phyloP scores from a whole-genome alignment of 2,113 vertebrate genomes.

The Oreochromis aureus region DNA sequence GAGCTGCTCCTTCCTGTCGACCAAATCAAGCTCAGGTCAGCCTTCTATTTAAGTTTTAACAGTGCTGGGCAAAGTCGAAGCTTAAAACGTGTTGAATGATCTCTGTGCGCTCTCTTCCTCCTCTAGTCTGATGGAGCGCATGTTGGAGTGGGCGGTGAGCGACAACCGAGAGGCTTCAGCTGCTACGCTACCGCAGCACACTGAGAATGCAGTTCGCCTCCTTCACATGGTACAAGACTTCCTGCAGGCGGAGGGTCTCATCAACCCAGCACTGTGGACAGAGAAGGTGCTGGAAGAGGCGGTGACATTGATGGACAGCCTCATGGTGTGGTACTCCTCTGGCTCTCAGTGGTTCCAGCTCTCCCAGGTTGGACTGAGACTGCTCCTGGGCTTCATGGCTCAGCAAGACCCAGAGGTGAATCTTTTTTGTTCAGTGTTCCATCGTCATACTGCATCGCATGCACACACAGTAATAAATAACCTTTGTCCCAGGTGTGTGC shows the following conservation, averaged over 20 bases:
- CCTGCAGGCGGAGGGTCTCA: constrained; percentile 87
- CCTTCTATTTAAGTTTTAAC: background rate
- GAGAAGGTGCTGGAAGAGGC: constrained; percentile 92
- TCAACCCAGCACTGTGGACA: constrained; percentile 87
- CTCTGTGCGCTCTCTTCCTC: background rate
- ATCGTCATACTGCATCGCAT: background rate
- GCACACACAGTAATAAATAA: background rate
- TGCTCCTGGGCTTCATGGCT: constrained; percentile 93
- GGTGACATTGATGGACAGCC: constrained; percentile 86
- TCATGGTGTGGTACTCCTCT: constrained; percentile 89
- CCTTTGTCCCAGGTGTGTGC: constrained; percentile 81
- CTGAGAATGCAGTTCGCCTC: constrained; percentile 88
- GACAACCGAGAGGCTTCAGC: constrained; percentile 88
- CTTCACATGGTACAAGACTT: constrained; percentile 92
- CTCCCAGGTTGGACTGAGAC: constrained; percentile 86
- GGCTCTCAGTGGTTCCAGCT: constrained; percentile 80
- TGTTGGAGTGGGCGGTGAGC: constrained; percentile 89
- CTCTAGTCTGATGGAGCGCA: constrained; percentile 88
- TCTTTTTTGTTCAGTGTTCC: background rate
- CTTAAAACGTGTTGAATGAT: background rate
- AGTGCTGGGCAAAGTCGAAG: background rate
- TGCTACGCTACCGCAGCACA: constrained; percentile 76
- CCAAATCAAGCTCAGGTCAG: constrained; percentile 91
- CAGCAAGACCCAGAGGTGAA: constrained; percentile 88
- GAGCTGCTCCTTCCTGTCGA: constrained; percentile 86